Evolutionary conservation across 2,797 vertebrate genomes (phyloP).

Genomic region (Characodon lateralis): DNA sequence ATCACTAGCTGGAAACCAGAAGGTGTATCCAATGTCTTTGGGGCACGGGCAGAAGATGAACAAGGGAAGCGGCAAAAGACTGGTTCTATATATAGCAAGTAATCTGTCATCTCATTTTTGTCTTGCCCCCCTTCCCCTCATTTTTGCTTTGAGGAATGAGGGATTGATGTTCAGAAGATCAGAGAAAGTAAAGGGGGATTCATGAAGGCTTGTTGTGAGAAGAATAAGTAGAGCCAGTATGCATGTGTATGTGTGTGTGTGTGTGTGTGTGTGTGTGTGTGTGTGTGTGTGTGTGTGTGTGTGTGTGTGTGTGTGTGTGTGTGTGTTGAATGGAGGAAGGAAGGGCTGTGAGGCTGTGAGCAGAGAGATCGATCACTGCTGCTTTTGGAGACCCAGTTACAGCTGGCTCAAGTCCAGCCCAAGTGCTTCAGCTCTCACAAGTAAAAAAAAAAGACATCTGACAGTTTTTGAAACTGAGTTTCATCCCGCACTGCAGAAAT

Average conservation of each 20-base stretch:
- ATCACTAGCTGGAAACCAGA: constrained; percentile 57
- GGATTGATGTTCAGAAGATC: constrained; percentile 75
- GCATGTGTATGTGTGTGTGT: constrained; percentile 28
- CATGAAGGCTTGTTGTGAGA: constrained; percentile 49
- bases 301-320: constrained; percentile 31
- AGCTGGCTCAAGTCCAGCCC: constrained; percentile 46
- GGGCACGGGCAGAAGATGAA: constrained; percentile 66
- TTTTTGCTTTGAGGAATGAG: constrained; percentile 72
- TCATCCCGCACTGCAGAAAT: constrained; percentile 38
- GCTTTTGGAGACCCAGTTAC: constrained; percentile 60
- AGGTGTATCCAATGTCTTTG: constrained; percentile 69
- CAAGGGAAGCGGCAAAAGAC: constrained; percentile 56
- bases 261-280: constrained; percentile 29
- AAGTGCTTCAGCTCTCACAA: constrained; percentile 33
- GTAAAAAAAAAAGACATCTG: constrained; percentile 37
- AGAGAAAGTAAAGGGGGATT: constrained; percentile 63
- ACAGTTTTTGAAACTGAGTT: constrained; percentile 60
- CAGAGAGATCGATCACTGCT: constrained; percentile 54
- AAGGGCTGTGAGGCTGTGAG: background rate
- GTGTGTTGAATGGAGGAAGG: constrained; percentile 16
- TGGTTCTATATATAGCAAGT: constrained; percentile 76
- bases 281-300: constrained; percentile 27
- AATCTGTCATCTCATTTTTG: constrained; percentile 76
- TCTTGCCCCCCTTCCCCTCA: constrained; percentile 58
- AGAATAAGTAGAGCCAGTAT: constrained; percentile 31